Percentiles rank a stretch among this genome's conserved stretches.
Conservation (phyloP, 2,888 invertebrate genomes). For the Limenitis camilla region DNA sequence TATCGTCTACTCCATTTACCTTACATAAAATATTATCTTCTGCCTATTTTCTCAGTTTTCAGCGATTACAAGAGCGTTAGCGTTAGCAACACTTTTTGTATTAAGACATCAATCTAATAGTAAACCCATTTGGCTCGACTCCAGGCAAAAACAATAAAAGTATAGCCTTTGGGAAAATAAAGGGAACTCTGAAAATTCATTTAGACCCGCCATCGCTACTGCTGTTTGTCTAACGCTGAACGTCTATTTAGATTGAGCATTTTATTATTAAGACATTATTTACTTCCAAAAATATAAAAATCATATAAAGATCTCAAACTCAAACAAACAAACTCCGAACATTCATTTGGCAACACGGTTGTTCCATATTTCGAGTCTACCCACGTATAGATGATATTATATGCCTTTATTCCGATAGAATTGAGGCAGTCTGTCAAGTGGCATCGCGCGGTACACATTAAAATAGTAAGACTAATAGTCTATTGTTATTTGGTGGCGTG, state of each 20-base stretch:
- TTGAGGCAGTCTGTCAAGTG: too few relatives aligned
- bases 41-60: conserved; percentile 18
- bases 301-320: too few relatives aligned
- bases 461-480: too few relatives aligned
- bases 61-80: conserved; percentile 40
- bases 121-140: conserved; percentile 53
- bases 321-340: too few relatives aligned
- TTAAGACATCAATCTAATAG: conserved; percentile 56
- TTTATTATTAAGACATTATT: conserved; percentile 18
- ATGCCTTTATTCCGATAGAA: too few relatives aligned
- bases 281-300: too few relatives aligned
- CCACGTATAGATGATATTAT: too few relatives aligned
- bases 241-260: conserved; percentile 21
- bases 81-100: conserved; percentile 38
- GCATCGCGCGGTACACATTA: too few relatives aligned
- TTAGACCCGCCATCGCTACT: conserved; percentile 27
- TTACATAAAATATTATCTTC: background rate
- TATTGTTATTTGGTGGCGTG: too few relatives aligned
- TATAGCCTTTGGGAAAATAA: conserved; percentile 40
- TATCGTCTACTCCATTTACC: conserved; percentile 15
- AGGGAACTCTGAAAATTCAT: conserved; percentile 46
- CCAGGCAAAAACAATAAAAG: conserved; percentile 56
- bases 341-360: too few relatives aligned
- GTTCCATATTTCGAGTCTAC: too few relatives aligned
- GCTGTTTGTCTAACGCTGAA: conserved; percentile 18